phyloP scores from a whole-genome alignment of 2,888 invertebrate species.

The Orchesella flavescens region DNA sequence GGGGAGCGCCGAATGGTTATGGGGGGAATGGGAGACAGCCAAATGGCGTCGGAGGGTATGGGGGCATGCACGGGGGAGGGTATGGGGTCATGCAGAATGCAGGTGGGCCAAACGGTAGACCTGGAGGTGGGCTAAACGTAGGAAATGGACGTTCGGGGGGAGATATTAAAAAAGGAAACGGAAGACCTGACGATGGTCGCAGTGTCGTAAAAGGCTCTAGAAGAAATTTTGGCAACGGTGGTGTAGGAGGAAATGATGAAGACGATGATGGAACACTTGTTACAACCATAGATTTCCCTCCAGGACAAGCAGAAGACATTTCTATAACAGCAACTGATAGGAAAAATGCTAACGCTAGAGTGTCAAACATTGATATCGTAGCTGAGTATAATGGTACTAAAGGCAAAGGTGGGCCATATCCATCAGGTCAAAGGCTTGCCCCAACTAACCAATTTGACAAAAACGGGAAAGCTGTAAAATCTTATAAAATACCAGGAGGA shows the following conservation, averaged over 20 bases:
- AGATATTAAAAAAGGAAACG: background rate
- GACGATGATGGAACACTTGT: constrained; percentile 23
- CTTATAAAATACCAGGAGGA: constrained; percentile 24
- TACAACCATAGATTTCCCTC: constrained; percentile 38
- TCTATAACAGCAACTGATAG: background rate
- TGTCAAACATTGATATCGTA: constrained; percentile 31
- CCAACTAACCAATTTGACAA: background rate
- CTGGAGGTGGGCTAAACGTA: too few relatives aligned
- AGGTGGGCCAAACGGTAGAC: too few relatives aligned
- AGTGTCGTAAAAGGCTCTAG: background rate
- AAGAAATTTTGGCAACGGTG: background rate
- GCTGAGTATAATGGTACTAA: constrained; percentile 8
- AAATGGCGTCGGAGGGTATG: too few relatives aligned
- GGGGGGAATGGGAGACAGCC: too few relatives aligned
- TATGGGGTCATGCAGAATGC: too few relatives aligned
- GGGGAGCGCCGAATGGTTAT: too few relatives aligned
- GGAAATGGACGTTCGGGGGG: background rate
- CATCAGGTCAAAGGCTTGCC: constrained; percentile 5
- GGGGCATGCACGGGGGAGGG: too few relatives aligned
- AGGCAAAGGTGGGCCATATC: background rate
- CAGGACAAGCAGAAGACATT: constrained; percentile 33
- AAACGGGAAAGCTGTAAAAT: background rate
- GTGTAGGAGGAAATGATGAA: background rate
- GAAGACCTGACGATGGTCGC: background rate
- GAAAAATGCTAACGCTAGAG: background rate